Evolutionary conservation across 2,888 invertebrate genomes (phyloP).

Genomic region (Laspeyria flexula): DNA sequence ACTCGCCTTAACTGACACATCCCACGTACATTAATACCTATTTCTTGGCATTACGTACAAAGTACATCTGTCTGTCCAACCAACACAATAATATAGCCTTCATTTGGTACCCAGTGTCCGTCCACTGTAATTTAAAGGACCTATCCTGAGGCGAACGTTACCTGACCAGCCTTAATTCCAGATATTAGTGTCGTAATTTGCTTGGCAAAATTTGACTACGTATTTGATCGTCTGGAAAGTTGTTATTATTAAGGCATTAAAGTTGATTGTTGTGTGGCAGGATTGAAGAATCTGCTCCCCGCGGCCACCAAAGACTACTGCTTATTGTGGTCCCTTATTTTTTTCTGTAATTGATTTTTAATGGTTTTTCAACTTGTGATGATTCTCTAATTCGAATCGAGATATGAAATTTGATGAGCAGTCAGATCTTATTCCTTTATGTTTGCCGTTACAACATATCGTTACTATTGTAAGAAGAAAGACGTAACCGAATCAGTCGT

Average conservation of each 20-base stretch:
- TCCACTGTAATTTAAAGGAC: constrained; percentile 48
- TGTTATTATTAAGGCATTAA: constrained; percentile 5
- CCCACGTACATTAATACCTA: constrained; percentile 27
- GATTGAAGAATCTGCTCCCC: constrained; percentile 22
- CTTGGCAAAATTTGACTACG: constrained; percentile 4
- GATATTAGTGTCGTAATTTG: constrained; percentile 14
- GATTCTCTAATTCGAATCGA: constrained; percentile 37
- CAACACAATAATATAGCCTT: constrained; percentile 44
- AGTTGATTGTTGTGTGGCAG: constrained; percentile 27
- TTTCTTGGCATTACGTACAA: constrained; percentile 28
- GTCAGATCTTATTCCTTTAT: constrained; percentile 16
- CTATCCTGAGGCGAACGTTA: constrained; percentile 42
- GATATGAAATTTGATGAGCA: constrained; percentile 20
- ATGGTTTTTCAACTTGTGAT: constrained; percentile 47
- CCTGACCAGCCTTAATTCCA: constrained; percentile 26
- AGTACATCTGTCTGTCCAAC: constrained; percentile 36
- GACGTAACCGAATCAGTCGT: no score
- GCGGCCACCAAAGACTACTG: constrained; percentile 49
- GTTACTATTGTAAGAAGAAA: no score
- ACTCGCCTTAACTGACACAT: background rate
- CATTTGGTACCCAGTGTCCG: constrained; percentile 35
- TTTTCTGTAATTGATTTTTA: constrained; percentile 55
- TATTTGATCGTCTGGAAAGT: background rate
- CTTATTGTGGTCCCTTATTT: constrained; percentile 45
- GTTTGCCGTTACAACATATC: background rate